Evolutionary conservation across 2,113 vertebrate genomes (phyloP), one percentile per base, ranked within the genome.

Genomic region (Cettia cetti): DNA sequence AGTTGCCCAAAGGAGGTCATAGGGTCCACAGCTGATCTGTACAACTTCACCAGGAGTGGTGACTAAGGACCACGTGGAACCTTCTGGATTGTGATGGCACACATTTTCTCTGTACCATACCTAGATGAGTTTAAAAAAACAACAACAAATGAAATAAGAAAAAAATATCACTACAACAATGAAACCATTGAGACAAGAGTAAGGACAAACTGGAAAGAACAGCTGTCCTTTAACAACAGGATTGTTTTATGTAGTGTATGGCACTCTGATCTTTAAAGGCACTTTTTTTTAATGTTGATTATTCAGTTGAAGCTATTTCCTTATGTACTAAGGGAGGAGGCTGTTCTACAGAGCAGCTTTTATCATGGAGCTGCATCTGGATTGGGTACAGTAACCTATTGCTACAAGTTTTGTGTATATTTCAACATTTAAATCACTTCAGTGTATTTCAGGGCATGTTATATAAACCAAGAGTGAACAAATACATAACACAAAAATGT

Each of bases 21-120:
- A 98, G 0, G 99, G 98, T 12, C 99, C 99, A 83, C 99, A 99
- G 97, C 99, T 99, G 96, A 99, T 98, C 98, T 99, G 99, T 27
- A 99, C 98, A n/a, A 98, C 99, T 95, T 99, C 99, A 47, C 98
- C 99, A 2, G 99, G 99, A 42, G 98, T 97, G 31, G 95, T 45
- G 45, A 99, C 89, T 75, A 99, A 98, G 59, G 98, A 98, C 99
- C 99, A 99, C 0, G 35, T 75, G 1, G 98, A 98, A 65, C 99
- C 99, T 97, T 99, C 99, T 0, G 99, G 99, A 94, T 98, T 99
- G 82, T 98, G 97, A 89, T 99, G 98, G 92, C 95, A 98, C 94
- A 99, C 98, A 2, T 98, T 98, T 82, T 99, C 98, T 89, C 99
- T 98, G 96, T 99, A 99, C 99, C 99, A 99, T 56, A 99, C 98